Evolutionary conservation across 2,888 invertebrate species (phyloP).

Genomic region (Dryobota labecula): DNA sequence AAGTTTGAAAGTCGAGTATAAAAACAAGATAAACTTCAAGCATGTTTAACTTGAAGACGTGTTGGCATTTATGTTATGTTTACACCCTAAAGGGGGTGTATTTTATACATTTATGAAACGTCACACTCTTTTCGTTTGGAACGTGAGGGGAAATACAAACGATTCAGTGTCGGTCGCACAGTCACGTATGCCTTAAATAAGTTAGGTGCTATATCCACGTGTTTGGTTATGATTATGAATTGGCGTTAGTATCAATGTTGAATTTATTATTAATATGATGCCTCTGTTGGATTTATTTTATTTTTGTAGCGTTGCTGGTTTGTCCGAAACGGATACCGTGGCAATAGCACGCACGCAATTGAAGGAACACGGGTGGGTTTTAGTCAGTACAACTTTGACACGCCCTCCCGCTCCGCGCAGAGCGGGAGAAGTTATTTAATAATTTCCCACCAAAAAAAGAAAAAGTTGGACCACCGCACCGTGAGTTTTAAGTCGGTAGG

Average conservation of each 20-base stretch:
- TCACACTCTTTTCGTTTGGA: constrained; percentile 43
- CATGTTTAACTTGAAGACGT: constrained; percentile 28
- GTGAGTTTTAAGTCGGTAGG: not conserved
- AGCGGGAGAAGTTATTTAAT: too few species aligned
- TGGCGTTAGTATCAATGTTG: constrained; percentile 17
- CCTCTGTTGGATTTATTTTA: not conserved
- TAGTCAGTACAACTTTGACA: too few species aligned
- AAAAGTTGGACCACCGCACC: too few species aligned
- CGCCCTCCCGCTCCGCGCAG: too few species aligned
- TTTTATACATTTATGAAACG: constrained; percentile 53
- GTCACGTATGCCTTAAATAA: constrained; percentile 53
- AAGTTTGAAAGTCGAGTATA: constrained; percentile 14
- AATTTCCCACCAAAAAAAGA: too few species aligned
- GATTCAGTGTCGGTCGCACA: constrained; percentile 18
- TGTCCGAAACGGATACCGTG: too few species aligned
- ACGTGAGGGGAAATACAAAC: constrained; percentile 50
- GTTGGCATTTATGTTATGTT: constrained; percentile 37
- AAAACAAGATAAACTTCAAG: constrained; percentile 23
- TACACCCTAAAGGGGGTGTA: constrained; percentile 15
- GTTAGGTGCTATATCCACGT: constrained; percentile 22
- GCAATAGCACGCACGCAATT: too few species aligned
- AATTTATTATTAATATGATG: constrained; percentile 22
- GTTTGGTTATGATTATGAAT: constrained; percentile 43
- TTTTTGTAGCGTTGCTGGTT: not conserved
- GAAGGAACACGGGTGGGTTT: too few species aligned